These are phyloP conservation scores for Albula goreensis DNA, from an alignment of 2,113 vertebrate genomes.

Conservation along the genomic window DNA sequence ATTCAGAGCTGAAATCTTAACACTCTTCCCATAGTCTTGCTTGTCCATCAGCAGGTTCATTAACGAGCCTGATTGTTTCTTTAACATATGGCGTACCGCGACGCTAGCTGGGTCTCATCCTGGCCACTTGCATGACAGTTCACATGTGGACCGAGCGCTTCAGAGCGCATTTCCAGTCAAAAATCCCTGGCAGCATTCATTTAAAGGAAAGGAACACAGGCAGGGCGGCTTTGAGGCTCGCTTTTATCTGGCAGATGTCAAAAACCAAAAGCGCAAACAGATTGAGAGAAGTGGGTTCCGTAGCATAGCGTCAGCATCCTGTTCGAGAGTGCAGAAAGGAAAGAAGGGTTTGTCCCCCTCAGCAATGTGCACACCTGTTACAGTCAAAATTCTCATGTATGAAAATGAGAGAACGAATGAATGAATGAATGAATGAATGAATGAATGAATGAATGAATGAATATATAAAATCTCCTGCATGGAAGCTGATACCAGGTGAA, in stretches of 20 bases:
- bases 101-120: background rate
- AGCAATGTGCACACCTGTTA: slow-evolving; percentile 61
- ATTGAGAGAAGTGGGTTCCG: slow-evolving; percentile 46
- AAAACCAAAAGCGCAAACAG: background rate
- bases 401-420: background rate
- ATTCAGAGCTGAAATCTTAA: background rate
- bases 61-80: background rate
- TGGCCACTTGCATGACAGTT: background rate
- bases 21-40: background rate
- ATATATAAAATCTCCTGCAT: no score
- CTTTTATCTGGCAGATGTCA: background rate
- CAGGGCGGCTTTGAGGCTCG: background rate
- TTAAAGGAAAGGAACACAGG: background rate
- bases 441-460: no score
- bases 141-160: background rate
- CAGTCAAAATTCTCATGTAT: background rate
- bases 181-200: background rate
- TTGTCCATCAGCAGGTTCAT: background rate
- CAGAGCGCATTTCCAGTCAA: background rate
- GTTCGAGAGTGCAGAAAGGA: slow-evolving; percentile 54
- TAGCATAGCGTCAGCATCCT: slow-evolving; percentile 60
- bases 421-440: no score
- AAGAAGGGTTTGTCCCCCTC: slow-evolving; percentile 59
- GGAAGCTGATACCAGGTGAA: no score
- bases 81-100: background rate